Evolutionary conservation across 1,140 invertebrate genomes (phyloP).

Genomic region (Limonius californicus): DNA sequence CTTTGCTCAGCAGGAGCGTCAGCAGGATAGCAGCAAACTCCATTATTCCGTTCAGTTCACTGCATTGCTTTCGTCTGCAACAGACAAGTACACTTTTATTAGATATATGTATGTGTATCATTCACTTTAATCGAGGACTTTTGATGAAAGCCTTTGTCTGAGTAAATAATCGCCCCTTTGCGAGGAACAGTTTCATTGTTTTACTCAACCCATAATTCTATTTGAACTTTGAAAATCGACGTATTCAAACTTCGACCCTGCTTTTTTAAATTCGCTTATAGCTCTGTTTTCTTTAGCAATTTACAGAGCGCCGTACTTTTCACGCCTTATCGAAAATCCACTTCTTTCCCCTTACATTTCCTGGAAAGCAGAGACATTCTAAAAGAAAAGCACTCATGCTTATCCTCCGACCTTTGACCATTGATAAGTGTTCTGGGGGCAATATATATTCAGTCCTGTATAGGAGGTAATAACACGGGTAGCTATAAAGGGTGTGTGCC

Average conservation of each 20-base stretch:
- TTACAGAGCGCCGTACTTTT: neutral
- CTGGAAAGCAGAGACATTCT: neutral
- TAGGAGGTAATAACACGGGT: slow-evolving; percentile 18
- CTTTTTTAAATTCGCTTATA: neutral
- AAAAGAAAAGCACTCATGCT: slow-evolving; percentile 15
- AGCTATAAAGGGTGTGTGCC: slow-evolving; percentile 21
- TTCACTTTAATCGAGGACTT: neutral
- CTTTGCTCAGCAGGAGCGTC: slow-evolving; percentile 24
- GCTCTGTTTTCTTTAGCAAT: neutral
- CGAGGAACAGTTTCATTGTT: too few species aligned
- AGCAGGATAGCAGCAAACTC: slow-evolving; percentile 25
- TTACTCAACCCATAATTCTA: too few species aligned
- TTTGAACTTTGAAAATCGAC: too few species aligned
- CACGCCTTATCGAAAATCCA: neutral
- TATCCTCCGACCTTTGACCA: slow-evolving; percentile 22
- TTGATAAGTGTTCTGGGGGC: slow-evolving; percentile 19
- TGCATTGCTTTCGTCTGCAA: slow-evolving; percentile 23
- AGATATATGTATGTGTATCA: neutral
- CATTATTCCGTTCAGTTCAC: slow-evolving; percentile 23
- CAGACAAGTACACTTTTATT: slow-evolving; percentile 5
- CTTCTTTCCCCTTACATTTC: neutral
- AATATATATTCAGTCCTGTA: slow-evolving; percentile 22
- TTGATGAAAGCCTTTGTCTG: neutral
- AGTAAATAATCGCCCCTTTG: too few species aligned
- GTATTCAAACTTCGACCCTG: too few species aligned